Evolutionary conservation across 2,113 vertebrate genomes (phyloP).

Genomic region (Phrynocephalus versicolor): DNA sequence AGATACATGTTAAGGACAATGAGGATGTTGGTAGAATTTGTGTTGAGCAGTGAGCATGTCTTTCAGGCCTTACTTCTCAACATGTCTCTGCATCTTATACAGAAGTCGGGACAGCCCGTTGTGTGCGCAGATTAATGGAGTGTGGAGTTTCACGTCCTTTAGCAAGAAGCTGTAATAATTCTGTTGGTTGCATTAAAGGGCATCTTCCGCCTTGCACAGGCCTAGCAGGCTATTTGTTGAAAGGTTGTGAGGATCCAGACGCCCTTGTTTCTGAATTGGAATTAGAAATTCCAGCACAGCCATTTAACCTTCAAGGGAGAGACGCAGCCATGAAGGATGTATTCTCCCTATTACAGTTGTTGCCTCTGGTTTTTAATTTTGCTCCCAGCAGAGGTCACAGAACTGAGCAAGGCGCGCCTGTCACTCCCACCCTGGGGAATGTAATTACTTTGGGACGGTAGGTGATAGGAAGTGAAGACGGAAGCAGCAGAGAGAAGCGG

Average conservation of each 20-base stretch:
- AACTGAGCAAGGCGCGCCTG: neutral
- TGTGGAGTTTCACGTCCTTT: neutral
- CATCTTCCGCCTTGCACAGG: neutral
- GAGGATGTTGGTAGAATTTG: neutral
- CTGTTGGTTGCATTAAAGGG: neutral
- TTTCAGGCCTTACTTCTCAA: neutral
- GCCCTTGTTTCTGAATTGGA: neutral
- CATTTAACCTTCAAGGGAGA: conserved; percentile 17
- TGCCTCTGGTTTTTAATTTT: conserved; percentile 21
- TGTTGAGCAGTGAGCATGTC: neutral
- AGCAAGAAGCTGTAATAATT: neutral
- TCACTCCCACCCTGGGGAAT: neutral
- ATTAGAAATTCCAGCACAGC: accelerated
- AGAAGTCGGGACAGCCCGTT: neutral
- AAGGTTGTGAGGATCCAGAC: neutral
- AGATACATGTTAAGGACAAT: neutral
- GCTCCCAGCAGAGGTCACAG: accelerated
- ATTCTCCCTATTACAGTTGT: neutral
- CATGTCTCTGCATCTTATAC: neutral
- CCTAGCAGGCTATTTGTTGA: neutral
- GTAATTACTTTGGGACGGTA: conserved; percentile 13
- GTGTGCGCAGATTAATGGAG: neutral
- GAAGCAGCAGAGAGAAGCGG: neutral
- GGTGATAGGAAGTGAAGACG: neutral
- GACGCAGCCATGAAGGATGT: neutral